Base-by-base conservation (phyloP, 2,797 vertebrate species). In the Melanotaenia maccullochi region DNA sequence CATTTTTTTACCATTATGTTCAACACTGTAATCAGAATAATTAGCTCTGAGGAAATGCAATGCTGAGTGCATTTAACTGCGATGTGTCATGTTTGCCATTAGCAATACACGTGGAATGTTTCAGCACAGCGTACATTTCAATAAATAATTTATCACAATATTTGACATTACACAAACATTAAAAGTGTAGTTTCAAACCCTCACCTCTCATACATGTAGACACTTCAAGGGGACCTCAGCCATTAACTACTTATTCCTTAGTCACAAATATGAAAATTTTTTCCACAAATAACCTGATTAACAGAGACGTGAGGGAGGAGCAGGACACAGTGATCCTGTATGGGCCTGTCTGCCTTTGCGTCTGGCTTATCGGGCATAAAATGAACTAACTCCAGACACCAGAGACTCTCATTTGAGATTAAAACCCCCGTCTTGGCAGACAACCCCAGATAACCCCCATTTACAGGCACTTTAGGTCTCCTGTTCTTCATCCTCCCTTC, bases 361-460 rank as follows among this genome's bases (percentile, higher is more conserved):
- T 68, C 54, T 76, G 52, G 4, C 13, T 55, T 60, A 30, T 49
- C 63, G 58, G 76, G 64, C 59, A 42, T 68, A 42, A 3, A 56
- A 71, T 69, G 56, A 59, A 86, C 78, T 68, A 71, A 81, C 62
- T 78, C 68, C 81, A 82, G 85, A 79, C 78, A 52, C 33, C 0
- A 2, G 55, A 75, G 55, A 18, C 61, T 28, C 59, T 33, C 22
- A 1, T 32, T 66, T 6, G 2, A 80, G 76, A 82, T 68, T 76
- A 61, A 74, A 78, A 71, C 61, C 60, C 63, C 68, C 60, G 64
- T 75, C 55, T 54, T 8, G 30, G 68, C 54, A 84, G 75, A 84
- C 77, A 62, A 81, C 58, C 64, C 52, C 30, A 84, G 84, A 92
- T 81, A 84, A 85, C 81, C 72, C 54, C 62, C 54, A 60, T 78